phyloP scores from a whole-genome alignment of 2,113 vertebrate genomes.

The Formicarius rufipectus region DNA sequence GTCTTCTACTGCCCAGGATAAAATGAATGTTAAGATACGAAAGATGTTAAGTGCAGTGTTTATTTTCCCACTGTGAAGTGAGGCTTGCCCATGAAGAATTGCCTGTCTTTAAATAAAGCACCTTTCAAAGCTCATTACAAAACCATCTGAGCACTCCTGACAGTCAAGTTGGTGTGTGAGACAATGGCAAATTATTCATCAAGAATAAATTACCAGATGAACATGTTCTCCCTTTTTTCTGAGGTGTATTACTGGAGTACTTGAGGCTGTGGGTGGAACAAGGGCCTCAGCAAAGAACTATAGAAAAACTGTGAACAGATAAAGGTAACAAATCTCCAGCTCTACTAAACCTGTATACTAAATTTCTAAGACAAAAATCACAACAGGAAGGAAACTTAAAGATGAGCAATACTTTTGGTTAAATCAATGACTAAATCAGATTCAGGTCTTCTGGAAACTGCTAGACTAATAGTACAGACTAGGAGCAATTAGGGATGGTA shows the following conservation, averaged over 20 bases:
- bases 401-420: background rate
- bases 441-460: background rate
- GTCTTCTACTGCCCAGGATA: background rate
- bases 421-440: background rate
- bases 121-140: constrained; percentile 37
- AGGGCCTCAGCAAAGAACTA: background rate
- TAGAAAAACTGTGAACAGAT: background rate
- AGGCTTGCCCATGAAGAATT: background rate
- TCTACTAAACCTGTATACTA: background rate
- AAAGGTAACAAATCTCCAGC: background rate
- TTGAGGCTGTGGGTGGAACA: background rate
- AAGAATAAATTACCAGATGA: constrained; percentile 2
- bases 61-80: background rate
- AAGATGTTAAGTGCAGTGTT: background rate
- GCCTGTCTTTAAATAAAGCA: constrained; percentile 28
- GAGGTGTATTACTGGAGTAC: background rate
- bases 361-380: background rate
- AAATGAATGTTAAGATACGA: background rate
- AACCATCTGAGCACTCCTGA: constrained; percentile 12
- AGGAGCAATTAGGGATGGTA: background rate
- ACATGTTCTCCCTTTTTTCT: background rate
- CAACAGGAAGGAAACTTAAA: background rate
- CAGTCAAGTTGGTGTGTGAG: constrained; percentile 38
- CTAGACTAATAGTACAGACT: background rate
- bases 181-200: constrained; percentile 30